These are phyloP conservation scores for Triops cancriformis DNA, from an alignment of 1,140 invertebrate genomes.

Conservation along the genomic window DNA sequence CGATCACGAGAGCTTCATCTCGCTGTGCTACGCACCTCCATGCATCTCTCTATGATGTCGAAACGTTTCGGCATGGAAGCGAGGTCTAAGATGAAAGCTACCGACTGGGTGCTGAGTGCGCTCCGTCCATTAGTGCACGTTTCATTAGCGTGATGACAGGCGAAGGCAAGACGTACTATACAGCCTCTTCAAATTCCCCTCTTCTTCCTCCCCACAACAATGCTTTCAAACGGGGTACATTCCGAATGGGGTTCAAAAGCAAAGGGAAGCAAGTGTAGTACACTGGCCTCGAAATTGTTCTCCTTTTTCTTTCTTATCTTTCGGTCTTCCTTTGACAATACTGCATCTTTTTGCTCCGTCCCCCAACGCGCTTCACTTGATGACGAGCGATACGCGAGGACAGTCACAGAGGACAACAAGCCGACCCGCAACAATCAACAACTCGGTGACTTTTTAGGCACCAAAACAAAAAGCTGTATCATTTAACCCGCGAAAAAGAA, in stretches of 20 bases:
- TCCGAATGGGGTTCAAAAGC: neutral
- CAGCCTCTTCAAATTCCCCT: neutral
- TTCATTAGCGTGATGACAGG: slow-evolving; percentile 3
- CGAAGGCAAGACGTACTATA: neutral
- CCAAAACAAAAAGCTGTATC: neutral
- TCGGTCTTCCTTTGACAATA: neutral
- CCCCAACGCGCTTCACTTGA: neutral
- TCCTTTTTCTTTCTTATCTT: neutral
- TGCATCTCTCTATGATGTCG: neutral
- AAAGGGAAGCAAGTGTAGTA: neutral
- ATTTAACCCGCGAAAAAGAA: neutral
- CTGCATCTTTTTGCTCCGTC: neutral
- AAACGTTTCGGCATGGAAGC: neutral
- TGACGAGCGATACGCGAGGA: slow-evolving; percentile 3
- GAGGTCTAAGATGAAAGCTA: neutral
- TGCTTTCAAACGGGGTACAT: neutral
- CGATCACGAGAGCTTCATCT: too few relatives aligned
- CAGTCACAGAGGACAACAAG: neutral
- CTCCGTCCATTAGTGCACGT: neutral
- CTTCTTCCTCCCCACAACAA: neutral
- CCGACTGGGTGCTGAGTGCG: neutral
- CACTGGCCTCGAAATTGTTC: neutral
- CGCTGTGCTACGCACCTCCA: neutral
- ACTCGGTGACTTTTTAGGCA: neutral
- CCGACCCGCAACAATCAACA: slow-evolving; percentile 4